Evolutionary conservation across 2,113 vertebrate genomes (phyloP), one percentile per base, ranked within the genome.

Genomic region (Micromys minutus): DNA sequence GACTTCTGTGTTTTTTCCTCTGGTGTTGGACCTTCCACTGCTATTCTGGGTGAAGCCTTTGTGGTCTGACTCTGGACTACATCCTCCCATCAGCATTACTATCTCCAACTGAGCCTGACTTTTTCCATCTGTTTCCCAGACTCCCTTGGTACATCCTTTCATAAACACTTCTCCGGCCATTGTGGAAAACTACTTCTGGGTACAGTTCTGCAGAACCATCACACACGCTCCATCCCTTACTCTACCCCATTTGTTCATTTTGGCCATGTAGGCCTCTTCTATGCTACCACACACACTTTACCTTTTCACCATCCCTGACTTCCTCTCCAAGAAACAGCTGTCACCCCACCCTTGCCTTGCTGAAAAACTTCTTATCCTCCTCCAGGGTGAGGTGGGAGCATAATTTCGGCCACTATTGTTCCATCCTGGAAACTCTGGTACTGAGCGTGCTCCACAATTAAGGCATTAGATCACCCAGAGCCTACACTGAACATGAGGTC

Each of bases 1-100:
- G 13, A 12, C 9, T n/a, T 55, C 47, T 29, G 0, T 7, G 0
- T 52, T 17, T 7, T n/a, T 59, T 19, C 0, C 6, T 67, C 59
- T n/a, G 29, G 4, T 26, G 39, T 8, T 21, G 2, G 12, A 1
- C 34, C 45, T 39, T 79, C n/a, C 52, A 22, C 50, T 39, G 4
- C 39, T 29, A 0, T 36, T 17, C 80, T 80, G n/a, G 15, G 8
- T n/a, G 39, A 31, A n/a, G 34, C 31, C 29, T 52, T 65, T 16
- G 1, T 9, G 36, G 7, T 81, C 39, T 55, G 57, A 75, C 24
- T 61, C 57, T 63, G 26, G 2, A 4, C n/a, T 3, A 16, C 7
- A 8, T 29, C 29, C 22, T 93, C 34, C 55, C 1, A 1, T 10
- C 57, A 65, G 7, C 34, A 13, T 52, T 72, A 9, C 69, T 77